phyloP scores from a whole-genome alignment of 2,888 invertebrate genomes.

The Morpho achilles region DNA sequence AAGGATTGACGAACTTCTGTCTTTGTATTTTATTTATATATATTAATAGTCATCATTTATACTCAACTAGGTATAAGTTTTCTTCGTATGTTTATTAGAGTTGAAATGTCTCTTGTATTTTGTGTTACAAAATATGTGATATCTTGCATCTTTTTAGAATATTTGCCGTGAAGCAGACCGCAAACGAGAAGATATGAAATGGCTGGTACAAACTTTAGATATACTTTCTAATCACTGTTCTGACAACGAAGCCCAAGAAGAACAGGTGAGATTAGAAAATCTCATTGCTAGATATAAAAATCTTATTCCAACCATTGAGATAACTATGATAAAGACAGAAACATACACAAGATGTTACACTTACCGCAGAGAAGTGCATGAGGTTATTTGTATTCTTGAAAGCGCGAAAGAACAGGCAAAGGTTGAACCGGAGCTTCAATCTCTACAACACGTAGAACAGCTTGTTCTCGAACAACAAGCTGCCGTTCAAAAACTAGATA shows the following conservation, averaged over 20 bases:
- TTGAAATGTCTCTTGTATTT: no score
- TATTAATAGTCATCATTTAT: no score
- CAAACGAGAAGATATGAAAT: constrained; percentile 96
- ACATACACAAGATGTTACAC: constrained; percentile 95
- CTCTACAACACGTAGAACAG: constrained; percentile 85
- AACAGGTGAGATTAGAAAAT: constrained; percentile 90
- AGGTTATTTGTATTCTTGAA: constrained; percentile 88
- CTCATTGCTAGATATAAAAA: constrained; percentile 93
- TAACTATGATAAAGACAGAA: constrained; percentile 95
- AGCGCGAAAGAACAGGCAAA: constrained; percentile 87
- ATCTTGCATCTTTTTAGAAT: constrained; percentile 75
- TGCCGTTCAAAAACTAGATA: constrained; percentile 89
- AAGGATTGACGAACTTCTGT: no score
- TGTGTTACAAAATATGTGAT: no score
- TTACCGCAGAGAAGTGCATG: constrained; percentile 92
- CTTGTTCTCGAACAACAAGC: constrained; percentile 90
- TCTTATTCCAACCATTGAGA: constrained; percentile 93
- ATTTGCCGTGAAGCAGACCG: constrained; percentile 94
- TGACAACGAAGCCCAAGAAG: constrained; percentile 87
- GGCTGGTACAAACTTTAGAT: constrained; percentile 95
- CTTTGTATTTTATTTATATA: no score
- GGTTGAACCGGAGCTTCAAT: constrained; percentile 83
- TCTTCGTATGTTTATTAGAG: no score
- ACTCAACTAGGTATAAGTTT: no score
- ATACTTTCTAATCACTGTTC: constrained; percentile 90